phyloP scores from a whole-genome alignment of 2,797 vertebrate species.

The Ctenosaura bakeri region DNA sequence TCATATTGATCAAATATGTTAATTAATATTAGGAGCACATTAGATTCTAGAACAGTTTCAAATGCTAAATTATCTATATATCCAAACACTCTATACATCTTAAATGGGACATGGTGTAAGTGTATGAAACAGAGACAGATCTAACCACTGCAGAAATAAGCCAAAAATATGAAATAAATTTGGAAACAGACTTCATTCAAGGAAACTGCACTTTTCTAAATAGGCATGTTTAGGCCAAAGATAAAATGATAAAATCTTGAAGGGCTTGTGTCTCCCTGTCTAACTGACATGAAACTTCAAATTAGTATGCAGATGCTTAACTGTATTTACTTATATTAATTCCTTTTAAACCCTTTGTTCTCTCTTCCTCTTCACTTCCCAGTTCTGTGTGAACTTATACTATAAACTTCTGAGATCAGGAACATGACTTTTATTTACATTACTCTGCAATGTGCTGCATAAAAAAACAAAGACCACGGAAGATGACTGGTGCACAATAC shows the following conservation, averaged over 20 bases:
- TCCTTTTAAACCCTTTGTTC: not conserved
- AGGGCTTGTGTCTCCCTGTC: not conserved
- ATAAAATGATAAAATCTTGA: not conserved
- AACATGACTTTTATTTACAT: not conserved
- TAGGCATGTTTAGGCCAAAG: not conserved
- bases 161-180: not conserved
- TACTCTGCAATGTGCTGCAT: not conserved
- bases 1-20: not conserved
- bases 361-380: not conserved
- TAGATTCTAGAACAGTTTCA: too few species aligned
- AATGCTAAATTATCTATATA: not conserved
- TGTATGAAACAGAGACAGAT: too few species aligned
- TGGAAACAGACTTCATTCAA: not conserved
- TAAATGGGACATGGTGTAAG: not conserved
- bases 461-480: not conserved
- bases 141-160: not conserved
- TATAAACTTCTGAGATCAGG: not conserved
- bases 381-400: not conserved
- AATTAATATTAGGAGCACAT: not conserved
- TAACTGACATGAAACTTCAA: not conserved
- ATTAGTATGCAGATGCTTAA: not conserved
- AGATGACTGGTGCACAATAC: not conserved
- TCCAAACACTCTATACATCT: not conserved
- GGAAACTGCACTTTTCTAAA: not conserved
- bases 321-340: not conserved